Evolutionary conservation across 2,888 invertebrate species (phyloP), one percentile per base, ranked within the genome.

Genomic region (Orthosia cruda): DNA sequence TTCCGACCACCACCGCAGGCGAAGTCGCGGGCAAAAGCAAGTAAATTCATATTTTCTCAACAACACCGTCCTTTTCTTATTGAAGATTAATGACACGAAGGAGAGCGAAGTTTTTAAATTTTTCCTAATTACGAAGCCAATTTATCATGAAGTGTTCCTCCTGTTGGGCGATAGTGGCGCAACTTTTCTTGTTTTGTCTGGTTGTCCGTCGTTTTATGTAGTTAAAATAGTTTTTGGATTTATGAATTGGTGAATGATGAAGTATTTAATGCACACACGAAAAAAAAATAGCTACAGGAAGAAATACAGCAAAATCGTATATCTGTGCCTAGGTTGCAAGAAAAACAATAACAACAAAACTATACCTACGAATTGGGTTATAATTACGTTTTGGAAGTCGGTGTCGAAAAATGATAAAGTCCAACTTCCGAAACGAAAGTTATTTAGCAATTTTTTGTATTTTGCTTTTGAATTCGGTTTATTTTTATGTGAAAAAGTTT

Each of bases 111-210:
- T 71, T 81, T 84, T 73, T 32, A 79, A 63, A 12, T 57, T 79
- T 74, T 78, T 72, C 84, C 72, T 84, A 84, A 84, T 84, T 84
- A 67, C 85, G 13, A 23, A 62, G 76, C 71, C 74, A 84, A 84
- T 84, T 82, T 71, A 78, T 82, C 78, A 80, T 71, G 45, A 63
- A 64, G 71, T 58, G 65, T 61, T 62, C 11, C 50, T 62, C 11
- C 50, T 70, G 77, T 83, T 74, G 61, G 62, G 61, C 65, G 71
- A 87, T 80, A 83, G 85, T 81, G 77, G 75, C 45, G 78, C 68
- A 66, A 81, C 76, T 86, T 83, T 83, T 55, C 59, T 71, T 67
- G 65, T 66, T 58, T 23, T 58, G 12, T 32, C 50, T 52, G 4
- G 13, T 26, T 57, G 15, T 57, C 32, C 26, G 16, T 68, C 69